Percentiles rank a stretch among this genome's conserved stretches.
Evolutionary conservation across 2,888 invertebrate genomes (phyloP).

Genomic region (Frankliniella intonsa): DNA sequence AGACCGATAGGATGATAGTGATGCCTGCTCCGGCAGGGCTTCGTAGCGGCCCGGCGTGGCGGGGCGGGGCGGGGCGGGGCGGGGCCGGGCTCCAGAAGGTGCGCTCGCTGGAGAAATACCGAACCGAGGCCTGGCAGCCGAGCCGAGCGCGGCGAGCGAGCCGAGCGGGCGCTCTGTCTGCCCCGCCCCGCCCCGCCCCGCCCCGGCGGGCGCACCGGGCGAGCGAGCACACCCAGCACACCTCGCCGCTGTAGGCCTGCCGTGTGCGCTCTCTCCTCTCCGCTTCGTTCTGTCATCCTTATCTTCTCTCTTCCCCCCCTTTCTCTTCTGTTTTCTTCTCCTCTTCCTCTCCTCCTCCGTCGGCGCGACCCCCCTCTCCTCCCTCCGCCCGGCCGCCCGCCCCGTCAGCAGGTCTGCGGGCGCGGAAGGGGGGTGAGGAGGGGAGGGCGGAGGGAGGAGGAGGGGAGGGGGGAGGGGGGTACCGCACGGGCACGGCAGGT

Average conservation of each 20-base stretch:
- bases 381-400: neutral
- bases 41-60: neutral
- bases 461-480: conserved; percentile 4
- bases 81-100: neutral
- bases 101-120: no score
- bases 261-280: neutral
- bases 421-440: neutral
- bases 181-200: neutral
- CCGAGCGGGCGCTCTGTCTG: neutral
- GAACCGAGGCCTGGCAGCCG: no score
- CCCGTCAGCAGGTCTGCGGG: conserved; percentile 1
- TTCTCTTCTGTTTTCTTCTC: neutral
- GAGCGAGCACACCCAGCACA: neutral
- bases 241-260: neutral
- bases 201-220: neutral
- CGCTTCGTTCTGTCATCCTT: neutral
- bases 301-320: neutral
- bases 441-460: conserved; percentile 8
- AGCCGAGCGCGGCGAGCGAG: neutral
- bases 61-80: neutral
- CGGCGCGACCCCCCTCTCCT: conserved; percentile 16
- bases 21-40: no score
- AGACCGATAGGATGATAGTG: no score
- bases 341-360: conserved; percentile 6
- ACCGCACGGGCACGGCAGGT: neutral